A percentile compares a stretch with the other conserved stretches of the same genome.
phyloP scores from a whole-genome alignment of 2,113 vertebrate genomes.

The Ailurus styani region DNA sequence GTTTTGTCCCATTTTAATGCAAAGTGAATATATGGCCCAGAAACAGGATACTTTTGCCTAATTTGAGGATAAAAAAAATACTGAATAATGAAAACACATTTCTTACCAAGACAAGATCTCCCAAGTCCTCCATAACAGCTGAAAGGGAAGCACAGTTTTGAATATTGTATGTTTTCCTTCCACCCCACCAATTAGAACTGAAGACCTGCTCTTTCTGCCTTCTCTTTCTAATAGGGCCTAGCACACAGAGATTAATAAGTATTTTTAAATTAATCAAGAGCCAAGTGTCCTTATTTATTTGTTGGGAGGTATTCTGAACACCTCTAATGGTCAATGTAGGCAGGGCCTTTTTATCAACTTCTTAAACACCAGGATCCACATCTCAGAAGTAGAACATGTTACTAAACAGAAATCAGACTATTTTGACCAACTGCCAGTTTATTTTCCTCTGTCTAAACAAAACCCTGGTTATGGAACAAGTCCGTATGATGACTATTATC shows the following conservation, averaged over 20 bases:
- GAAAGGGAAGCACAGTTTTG: slow-evolving; percentile 69
- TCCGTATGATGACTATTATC: background rate
- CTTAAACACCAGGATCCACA: background rate
- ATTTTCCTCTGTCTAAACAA: background rate
- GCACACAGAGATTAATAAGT: background rate
- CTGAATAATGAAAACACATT: slow-evolving; percentile 3
- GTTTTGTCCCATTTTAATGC: slow-evolving; percentile 16
- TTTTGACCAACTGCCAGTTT: background rate
- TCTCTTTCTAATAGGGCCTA: background rate
- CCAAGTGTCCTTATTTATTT: background rate
- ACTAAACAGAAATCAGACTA: background rate
- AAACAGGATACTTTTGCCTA: slow-evolving; percentile 11
- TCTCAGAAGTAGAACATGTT: background rate
- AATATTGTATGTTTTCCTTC: background rate
- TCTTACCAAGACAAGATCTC: slow-evolving; percentile 89
- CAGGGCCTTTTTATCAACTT: background rate
- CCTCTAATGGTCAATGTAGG: background rate
- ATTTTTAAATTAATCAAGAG: background rate
- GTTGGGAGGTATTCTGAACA: background rate
- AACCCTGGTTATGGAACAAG: background rate
- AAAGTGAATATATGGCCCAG: background rate
- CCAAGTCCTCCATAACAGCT: slow-evolving; percentile 92
- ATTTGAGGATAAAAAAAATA: background rate
- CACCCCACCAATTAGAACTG: background rate
- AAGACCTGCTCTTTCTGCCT: background rate